phyloP scores from a whole-genome alignment of 2,113 vertebrate genomes.

The Microtus pennsylvanicus region DNA sequence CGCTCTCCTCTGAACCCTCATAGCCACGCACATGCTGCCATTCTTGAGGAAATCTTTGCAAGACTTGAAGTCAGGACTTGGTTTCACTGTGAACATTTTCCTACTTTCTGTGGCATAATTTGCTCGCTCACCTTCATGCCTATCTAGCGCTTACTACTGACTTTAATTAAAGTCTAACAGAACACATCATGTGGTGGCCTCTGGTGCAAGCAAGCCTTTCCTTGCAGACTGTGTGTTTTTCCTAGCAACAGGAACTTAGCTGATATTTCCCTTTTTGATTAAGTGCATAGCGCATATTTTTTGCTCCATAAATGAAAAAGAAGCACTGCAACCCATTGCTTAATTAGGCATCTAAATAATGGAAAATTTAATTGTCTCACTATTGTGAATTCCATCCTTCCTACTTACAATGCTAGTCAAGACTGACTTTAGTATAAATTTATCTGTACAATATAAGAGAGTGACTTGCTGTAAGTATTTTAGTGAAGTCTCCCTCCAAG shows the following conservation, averaged over 20 bases:
- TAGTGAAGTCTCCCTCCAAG: not conserved
- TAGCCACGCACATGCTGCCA: not conserved
- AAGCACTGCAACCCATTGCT: not conserved
- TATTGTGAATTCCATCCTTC: not conserved
- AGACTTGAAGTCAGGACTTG: slow-evolving; percentile 32
- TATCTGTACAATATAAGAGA: not conserved
- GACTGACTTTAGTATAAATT: slow-evolving; percentile 15
- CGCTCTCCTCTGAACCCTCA: not conserved
- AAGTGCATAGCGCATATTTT: not conserved
- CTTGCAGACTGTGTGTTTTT: slow-evolving; percentile 26
- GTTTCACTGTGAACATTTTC: not conserved
- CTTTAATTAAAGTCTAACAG: not conserved
- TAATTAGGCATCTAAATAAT: slow-evolving; percentile 40
- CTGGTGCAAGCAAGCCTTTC: not conserved
- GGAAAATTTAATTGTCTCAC: not conserved
- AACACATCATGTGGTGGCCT: not conserved
- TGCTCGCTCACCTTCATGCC: not conserved
- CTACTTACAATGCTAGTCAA: not conserved
- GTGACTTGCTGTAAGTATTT: not conserved
- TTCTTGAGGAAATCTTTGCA: slow-evolving; percentile 38
- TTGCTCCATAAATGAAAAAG: slow-evolving; percentile 43
- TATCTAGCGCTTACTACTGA: not conserved
- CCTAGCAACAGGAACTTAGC: not conserved
- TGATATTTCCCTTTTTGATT: slow-evolving; percentile 35
- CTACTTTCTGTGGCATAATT: slow-evolving; percentile 4